Evolutionary conservation across 2,888 invertebrate species (phyloP).

Genomic region (Helleia helle): DNA sequence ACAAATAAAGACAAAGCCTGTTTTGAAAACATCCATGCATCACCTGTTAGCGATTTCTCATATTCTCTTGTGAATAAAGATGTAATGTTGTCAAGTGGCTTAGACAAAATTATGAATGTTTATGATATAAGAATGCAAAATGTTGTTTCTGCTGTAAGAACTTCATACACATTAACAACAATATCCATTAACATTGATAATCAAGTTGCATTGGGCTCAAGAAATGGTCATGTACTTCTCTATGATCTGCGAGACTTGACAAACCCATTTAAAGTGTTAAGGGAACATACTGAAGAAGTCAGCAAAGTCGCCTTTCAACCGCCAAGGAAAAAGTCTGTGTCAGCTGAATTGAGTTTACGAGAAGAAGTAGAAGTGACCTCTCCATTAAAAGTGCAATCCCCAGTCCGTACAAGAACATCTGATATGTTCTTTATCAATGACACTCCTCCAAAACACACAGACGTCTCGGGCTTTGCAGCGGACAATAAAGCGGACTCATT

Average conservation of each 20-base stretch:
- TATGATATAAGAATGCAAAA: slow-evolving; percentile 69
- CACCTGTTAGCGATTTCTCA: slow-evolving; percentile 71
- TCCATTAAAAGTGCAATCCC: slow-evolving; percentile 36
- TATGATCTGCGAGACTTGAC: slow-evolving; percentile 72
- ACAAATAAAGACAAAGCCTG: slow-evolving; percentile 60
- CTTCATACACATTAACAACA: slow-evolving; percentile 50
- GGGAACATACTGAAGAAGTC: slow-evolving; percentile 66
- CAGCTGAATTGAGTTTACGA: slow-evolving; percentile 53
- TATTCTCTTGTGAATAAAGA: slow-evolving; percentile 72
- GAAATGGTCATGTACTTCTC: slow-evolving; percentile 65
- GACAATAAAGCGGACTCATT: slow-evolving; percentile 58
- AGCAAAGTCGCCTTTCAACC: slow-evolving; percentile 64
- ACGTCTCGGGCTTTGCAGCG: slow-evolving; percentile 28
- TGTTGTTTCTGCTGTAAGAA: slow-evolving; percentile 54
- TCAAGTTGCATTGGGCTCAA: slow-evolving; percentile 69
- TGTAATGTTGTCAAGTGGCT: slow-evolving; percentile 70
- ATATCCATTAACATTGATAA: slow-evolving; percentile 57
- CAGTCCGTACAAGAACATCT: slow-evolving; percentile 40
- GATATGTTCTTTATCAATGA: slow-evolving; percentile 56
- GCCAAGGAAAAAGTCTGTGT: slow-evolving; percentile 36
- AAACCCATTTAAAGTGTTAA: slow-evolving; percentile 54
- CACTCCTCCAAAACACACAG: slow-evolving; percentile 43
- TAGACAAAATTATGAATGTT: slow-evolving; percentile 71
- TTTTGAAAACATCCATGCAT: slow-evolving; percentile 69
- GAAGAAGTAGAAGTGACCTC: slow-evolving; percentile 47